A percentile compares a stretch with the other conserved stretches of the same genome.
Evolutionary conservation across 2,888 invertebrate genomes (phyloP).

Genomic region (Vanessa cardui): DNA sequence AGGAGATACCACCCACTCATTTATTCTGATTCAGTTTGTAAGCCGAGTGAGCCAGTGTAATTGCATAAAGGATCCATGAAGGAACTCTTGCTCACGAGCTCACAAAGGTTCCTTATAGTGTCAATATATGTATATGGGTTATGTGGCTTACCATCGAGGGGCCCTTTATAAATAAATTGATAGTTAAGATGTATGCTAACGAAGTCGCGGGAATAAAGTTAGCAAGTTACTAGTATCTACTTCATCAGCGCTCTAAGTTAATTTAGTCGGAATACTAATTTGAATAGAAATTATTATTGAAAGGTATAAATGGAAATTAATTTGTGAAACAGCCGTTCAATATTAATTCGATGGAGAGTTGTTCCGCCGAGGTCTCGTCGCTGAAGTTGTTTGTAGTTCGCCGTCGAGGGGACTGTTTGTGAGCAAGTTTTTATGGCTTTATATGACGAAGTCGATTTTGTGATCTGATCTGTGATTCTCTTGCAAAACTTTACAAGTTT

Average conservation of each 20-base stretch:
- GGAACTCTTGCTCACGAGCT: too few relatives aligned
- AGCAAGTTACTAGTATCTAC: not conserved
- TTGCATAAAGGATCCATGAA: too few relatives aligned
- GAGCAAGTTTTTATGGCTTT: slow-evolving; percentile 3
- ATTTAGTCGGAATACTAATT: slow-evolving; percentile 11
- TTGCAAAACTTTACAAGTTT: not conserved
- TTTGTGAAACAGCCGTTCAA: slow-evolving; percentile 19
- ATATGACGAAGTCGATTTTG: slow-evolving; percentile 1
- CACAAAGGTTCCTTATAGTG: too few relatives aligned
- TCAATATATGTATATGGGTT: too few relatives aligned
- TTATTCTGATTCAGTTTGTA: too few relatives aligned
- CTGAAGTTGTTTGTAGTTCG: not conserved
- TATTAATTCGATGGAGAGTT: slow-evolving; percentile 19
- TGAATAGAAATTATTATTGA: slow-evolving; percentile 15
- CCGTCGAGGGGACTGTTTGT: slow-evolving; percentile 1
- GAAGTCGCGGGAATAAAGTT: not conserved
- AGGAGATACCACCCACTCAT: too few relatives aligned
- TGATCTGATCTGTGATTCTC: slow-evolving; percentile 3
- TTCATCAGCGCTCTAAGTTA: slow-evolving; percentile 4
- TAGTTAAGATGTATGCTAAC: not conserved
- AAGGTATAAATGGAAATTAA: slow-evolving; percentile 17
- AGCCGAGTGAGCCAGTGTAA: too few relatives aligned
- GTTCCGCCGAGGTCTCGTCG: not conserved
- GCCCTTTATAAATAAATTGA: too few relatives aligned
- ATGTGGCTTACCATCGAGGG: too few relatives aligned